These are phyloP conservation scores for Lepilemur septentrionalis DNA, from an alignment of 2,797 vertebrate genomes.

Conservation along the genomic window DNA sequence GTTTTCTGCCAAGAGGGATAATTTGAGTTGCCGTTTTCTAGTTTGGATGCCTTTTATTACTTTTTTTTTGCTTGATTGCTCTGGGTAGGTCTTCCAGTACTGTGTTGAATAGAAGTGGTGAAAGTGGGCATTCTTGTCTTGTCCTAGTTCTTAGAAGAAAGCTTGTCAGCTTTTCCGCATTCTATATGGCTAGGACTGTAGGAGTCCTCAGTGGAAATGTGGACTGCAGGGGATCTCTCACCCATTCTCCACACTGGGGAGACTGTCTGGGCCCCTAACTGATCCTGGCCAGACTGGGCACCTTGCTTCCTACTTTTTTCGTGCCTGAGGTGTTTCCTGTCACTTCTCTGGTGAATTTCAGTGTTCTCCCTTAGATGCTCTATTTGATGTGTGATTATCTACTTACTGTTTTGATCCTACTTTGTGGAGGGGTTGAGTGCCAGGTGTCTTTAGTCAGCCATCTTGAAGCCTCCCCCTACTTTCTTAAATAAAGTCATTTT, in stretches of 20 bases:
- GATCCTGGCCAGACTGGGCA: background rate
- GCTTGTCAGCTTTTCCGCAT: background rate
- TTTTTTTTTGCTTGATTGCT: background rate
- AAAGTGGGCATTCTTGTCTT: background rate
- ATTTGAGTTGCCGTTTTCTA: background rate
- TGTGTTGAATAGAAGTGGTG: background rate
- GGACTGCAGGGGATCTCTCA: background rate
- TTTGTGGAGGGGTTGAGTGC: background rate
- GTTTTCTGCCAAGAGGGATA: background rate
- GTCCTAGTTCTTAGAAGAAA: background rate
- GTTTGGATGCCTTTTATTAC: background rate
- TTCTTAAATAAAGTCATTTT: background rate
- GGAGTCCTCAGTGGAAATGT: background rate
- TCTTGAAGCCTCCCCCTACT: background rate
- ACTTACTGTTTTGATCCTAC: background rate
- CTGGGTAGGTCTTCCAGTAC: background rate
- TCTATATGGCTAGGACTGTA: background rate
- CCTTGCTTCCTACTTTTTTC: background rate
- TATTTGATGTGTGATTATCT: background rate
- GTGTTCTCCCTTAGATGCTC: background rate
- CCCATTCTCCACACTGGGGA: background rate
- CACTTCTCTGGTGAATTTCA: background rate
- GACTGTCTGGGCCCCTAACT: background rate
- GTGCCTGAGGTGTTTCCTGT: background rate
- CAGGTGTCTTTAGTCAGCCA: background rate